Base-by-base conservation (phyloP, 2,113 vertebrate genomes). In the Hyperopisus bebe region DNA sequence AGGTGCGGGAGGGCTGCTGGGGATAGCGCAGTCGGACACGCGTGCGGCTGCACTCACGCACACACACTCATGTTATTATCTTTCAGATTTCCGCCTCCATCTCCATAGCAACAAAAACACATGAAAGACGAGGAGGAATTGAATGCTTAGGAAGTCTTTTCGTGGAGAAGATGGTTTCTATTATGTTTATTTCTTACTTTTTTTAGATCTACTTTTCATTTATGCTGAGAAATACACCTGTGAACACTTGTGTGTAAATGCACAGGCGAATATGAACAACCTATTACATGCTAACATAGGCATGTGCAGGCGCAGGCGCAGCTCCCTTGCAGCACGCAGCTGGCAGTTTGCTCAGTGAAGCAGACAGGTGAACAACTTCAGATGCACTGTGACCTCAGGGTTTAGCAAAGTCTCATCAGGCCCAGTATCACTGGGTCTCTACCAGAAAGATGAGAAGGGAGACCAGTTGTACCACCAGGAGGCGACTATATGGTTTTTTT, bases 371-470 rank as follows among this genome's bases (percentile, higher is more conserved):
- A 89, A 91, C 58, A 66, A 9, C 58, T n/a, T 66, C 58, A 9
- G 62, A 95, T 95, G 92, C 88, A 27, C 91, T 93, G 92, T 94
- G 95, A 94, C 95, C 95, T 91, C 91, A 58, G 93, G 92, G 93
- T 95, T 96, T 95, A 95, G 93, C 90, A 85, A 91, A 90, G 92
- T 94, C 93, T 93, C 95, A 94, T 91, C 93, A 91, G 94, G 94
- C 93, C 35, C 13, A 77, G 35, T 77, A 3, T 77, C 70, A 39
- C 13, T 13, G 27, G 27, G 21, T 5, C 13, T 39, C 70, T 1
- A 58, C 31, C 31, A 77, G 70, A 39, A 17, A 77, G 70, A 19
- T 39, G 70, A 39, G 70, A 35, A 77, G 70, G 3, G 31, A 74
- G 70, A 39, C 24, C 58, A 62, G 58, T 10, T 66, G 9, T 66